Base-by-base conservation (phyloP, 23 tunicate species). In the Aplidium turbinatum region DNA sequence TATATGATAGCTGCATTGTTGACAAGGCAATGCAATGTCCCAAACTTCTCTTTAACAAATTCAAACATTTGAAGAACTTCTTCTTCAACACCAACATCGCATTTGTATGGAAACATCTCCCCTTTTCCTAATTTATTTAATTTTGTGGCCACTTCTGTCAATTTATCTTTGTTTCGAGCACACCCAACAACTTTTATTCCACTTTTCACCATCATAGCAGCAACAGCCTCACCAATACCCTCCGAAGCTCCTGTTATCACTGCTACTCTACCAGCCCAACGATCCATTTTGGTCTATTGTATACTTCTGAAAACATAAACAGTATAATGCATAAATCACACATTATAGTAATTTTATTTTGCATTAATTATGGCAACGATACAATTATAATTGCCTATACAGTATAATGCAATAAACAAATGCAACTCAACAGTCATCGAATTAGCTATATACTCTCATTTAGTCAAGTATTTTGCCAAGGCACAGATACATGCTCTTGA, bases 161-260 rank as follows among this genome's bases (percentile, higher is more conserved):
- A 60, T 53, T 40, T 58, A 4, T 58, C 57, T 23, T 29, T 22
- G 33, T 81, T 71, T 70, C 78, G 70, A 0, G 78, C 62, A 33
- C 78, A 70, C 1, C 69, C 78, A 38, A 81, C 47, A 31, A 81
- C 86, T 71, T 81, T 81, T 78, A 81, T 81, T 70, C 78, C 86
- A 52, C 31, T 26, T 47, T 42, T 47, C 11, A 60, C 86, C 11
- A 81, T 47, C 31, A 42, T 58, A 28, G 57, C 24, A 45, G 86
- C 86, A 42, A 71, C 46, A 29, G 61, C 68, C 16, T 57, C 77
- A 11, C 86, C 86, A 34, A 81, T 70, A 11, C 86, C 86, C 21
- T 40, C 71, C 13, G 78, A 70, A 1, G 86, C 86, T 18, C 86
- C 86, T 4, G 86, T 81, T 3, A 81, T 72, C 38, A 81, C 5